These are phyloP conservation scores for Sylvia atricapilla DNA, from an alignment of 2,113 vertebrate genomes.

Conservation along the genomic window DNA sequence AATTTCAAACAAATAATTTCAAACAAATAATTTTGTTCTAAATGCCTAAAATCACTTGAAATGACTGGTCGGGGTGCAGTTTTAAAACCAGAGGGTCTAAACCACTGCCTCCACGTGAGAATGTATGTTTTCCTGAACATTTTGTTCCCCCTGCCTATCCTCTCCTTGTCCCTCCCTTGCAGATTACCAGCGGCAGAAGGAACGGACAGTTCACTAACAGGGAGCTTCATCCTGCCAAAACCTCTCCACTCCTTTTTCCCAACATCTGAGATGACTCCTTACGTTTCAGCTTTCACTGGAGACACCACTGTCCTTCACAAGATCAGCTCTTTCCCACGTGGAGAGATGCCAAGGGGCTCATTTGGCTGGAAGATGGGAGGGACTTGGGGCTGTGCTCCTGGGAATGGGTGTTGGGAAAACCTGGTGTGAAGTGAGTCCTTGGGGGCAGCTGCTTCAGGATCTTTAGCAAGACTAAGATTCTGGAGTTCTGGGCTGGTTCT, in stretches of 20 bases:
- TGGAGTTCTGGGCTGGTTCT: background rate
- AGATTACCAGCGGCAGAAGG: conserved; percentile 98
- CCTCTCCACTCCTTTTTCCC: background rate
- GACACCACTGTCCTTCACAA: background rate
- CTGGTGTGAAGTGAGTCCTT: background rate
- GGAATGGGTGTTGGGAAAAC: background rate
- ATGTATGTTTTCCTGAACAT: background rate
- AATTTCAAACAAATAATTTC: background rate
- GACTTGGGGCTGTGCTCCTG: background rate
- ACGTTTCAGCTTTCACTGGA: background rate
- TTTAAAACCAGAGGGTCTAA: background rate
- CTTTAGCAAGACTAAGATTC: background rate
- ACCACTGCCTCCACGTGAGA: background rate
- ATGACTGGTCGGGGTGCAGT: background rate
- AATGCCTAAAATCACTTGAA: background rate
- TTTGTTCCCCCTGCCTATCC: background rate
- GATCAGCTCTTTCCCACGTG: background rate
- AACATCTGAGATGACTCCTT: background rate
- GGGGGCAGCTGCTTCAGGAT: background rate
- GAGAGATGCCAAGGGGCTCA: background rate
- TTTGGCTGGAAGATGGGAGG: background rate
- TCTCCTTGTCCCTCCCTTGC: background rate
- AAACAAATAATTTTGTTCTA: background rate
- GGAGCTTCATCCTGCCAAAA: background rate
- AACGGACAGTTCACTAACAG: conserved; percentile 92